Percentiles rank a stretch among this genome's conserved stretches.
These are phyloP conservation scores for Nematolebias whitei DNA, from an alignment of 2,113 vertebrate genomes.

Conservation along the genomic window DNA sequence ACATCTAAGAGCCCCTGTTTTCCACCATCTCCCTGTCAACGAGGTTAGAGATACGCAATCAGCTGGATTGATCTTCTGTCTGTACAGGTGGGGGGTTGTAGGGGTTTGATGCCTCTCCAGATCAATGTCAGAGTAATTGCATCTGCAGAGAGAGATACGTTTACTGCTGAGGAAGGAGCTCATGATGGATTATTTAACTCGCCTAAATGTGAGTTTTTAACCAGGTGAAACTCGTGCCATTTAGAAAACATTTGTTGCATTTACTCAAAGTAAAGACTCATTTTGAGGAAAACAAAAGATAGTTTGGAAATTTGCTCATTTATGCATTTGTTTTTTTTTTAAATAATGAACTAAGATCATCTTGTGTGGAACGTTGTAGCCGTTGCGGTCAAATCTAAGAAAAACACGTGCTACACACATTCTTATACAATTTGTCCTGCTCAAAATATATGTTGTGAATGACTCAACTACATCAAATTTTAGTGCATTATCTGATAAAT, in stretches of 20 bases:
- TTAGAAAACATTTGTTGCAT: neutral
- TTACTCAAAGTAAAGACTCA: no score
- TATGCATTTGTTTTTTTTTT: no score
- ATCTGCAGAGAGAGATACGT: conserved; percentile 37
- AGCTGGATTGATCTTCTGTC: conserved; percentile 69
- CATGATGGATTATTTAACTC: conserved; percentile 28
- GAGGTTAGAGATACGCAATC: conserved; percentile 52
- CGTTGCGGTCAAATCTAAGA: no score
- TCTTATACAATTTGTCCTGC: no score
- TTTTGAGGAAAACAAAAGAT: no score
- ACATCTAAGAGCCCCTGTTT: conserved; percentile 32
- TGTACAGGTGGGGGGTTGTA: conserved; percentile 29
- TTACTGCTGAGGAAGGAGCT: conserved; percentile 45
- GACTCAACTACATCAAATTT: no score
- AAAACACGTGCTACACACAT: no score
- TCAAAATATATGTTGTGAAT: no score
- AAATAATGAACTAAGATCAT: no score
- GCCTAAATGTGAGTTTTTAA: conserved; percentile 4
- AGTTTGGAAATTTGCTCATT: neutral
- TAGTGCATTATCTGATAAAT: no score
- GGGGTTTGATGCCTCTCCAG: conserved; percentile 40
- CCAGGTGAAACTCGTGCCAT: neutral
- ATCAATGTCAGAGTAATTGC: conserved; percentile 69
- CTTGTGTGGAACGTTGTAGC: no score
- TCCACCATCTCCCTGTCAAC: conserved; percentile 39